Base-by-base conservation (phyloP, 2,888 invertebrate species). In the Apocheima hispidaria region DNA sequence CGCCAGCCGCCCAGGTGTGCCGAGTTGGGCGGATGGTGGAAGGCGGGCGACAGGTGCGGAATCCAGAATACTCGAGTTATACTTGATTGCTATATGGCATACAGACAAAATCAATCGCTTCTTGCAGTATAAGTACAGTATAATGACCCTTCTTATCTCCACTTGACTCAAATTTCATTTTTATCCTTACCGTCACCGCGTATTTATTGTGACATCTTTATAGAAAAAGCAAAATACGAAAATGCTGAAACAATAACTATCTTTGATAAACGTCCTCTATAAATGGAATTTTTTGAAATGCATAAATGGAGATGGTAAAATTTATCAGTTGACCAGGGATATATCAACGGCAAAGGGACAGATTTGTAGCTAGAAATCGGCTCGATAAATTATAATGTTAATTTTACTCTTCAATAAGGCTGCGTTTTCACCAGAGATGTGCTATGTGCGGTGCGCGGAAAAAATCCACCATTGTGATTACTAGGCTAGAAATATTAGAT, bases 341-440 rank as follows among this genome's bases (percentile, higher is more conserved):
- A 41, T n/a, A 28, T 44, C 4, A 43, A 51, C 48, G 49, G 33
- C 41, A 61, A 51, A 40, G 26, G 33, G 44, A 14, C 38, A n/a
- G 18, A 55, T 65, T 21, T n/a, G 48, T 51, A 20, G 53, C 53
- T 50, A 38, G 33, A 52, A 60, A 50, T 49, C 46, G 44, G 60
- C 43, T 46, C 55, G 51, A n/a, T 62, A 50, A 60, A 60, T 38
- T 38, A 52, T 35, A 30, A 5, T 62, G 62, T 62, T 50, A 40
- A 59, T 59, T 57, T 66, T 56, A 66, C 35, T 59, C 60, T 44
- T 59, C 43, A 53, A 66, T 68, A 66, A 69, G 63, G 35, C 48
- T 44, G 41, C n/a, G n/a, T n/a, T n/a, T n/a, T n/a, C n/a, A n/a
- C n/a, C n/a, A n/a, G n/a, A n/a, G n/a, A n/a, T n/a, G n/a, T n/a